Evolutionary conservation across 2,797 vertebrate genomes (phyloP), one percentile per base, ranked within the genome.

Genomic region (Takifugu rubripes): DNA sequence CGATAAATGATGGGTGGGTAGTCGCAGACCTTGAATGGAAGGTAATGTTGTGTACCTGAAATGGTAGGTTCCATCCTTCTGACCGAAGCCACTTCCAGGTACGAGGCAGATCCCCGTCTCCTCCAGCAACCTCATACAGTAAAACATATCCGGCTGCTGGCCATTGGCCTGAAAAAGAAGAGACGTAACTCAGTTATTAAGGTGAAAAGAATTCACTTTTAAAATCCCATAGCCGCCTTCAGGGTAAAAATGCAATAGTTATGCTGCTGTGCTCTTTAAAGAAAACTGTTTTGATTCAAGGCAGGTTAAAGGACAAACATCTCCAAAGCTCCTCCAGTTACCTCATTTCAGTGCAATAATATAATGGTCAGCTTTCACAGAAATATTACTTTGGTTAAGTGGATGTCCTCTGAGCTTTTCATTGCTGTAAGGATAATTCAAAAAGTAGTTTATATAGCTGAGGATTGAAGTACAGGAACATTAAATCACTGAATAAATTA

Each of bases 21-120:
- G 11, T 3, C 44, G 12, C 25, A 17, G n/a, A 1, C 6, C 31
- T 8, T 10, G 1, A 24, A 25, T 5, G 2, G 5, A 17, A 1
- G 9, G 0, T 14, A 40, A 2, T n/a, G 44, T 24, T 40, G 3
- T 36, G 3, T 54, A 97, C 95, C 95, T 92, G 87, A 98, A 97
- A 78, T 98, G 96, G 69, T 92, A 93, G 27, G 93, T 96, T 59
- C 94, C 95, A 0, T 95, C 93, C 6, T 43, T 87, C 78, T 98
- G 96, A 0, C 96, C 95, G 1, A 98, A 98, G 33, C 95, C 95
- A 0, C 94, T 97, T 0, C 96, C 96, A 0, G 96, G 96, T 0
- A 97, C 93, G 0, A 98, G 90, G 43, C 96, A 97, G 81, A 97
- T 96, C 4, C 96, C 96, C 0, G 93, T 98, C 68, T 96, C 94